phyloP scores from a whole-genome alignment of 2,888 invertebrate genomes.

The Zaprionus obscuricornis region DNA sequence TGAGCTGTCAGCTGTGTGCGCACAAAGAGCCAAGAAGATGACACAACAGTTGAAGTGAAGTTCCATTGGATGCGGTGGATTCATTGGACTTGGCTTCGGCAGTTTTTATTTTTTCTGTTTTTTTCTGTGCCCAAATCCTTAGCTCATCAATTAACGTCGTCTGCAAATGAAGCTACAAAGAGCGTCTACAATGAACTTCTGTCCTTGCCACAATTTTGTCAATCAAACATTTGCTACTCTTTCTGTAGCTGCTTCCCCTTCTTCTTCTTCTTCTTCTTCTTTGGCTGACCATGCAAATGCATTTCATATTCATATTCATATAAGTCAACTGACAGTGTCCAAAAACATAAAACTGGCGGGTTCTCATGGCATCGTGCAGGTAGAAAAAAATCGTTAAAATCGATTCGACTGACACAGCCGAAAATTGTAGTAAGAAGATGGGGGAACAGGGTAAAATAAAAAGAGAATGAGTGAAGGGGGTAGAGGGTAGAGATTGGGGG shows the following conservation, averaged over 20 bases:
- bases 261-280: background rate
- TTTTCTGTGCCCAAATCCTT: constrained; percentile 39
- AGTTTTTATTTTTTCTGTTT: background rate
- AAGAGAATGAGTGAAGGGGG: background rate
- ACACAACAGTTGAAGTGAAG: constrained; percentile 20
- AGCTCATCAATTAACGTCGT: constrained; percentile 71
- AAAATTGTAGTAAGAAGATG: too few relatives aligned
- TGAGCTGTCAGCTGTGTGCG: constrained; percentile 63
- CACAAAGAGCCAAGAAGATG: constrained; percentile 43
- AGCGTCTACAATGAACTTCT: constrained; percentile 23
- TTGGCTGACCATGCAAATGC: constrained; percentile 51
- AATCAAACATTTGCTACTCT: constrained; percentile 55
- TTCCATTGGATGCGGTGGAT: too few relatives aligned
- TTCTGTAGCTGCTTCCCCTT: background rate
- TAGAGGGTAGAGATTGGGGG: constrained; percentile 3
- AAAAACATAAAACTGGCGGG: constrained; percentile 26
- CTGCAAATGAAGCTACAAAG: constrained; percentile 28
- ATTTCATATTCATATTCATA: constrained; percentile 71
- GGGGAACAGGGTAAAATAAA: background rate
- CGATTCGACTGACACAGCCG: constrained; percentile 52
- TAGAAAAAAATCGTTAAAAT: constrained; percentile 69
- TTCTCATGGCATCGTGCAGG: constrained; percentile 32
- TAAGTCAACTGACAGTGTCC: constrained; percentile 61
- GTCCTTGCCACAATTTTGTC: constrained; percentile 78
- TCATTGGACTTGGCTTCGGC: too few relatives aligned